phyloP scores from a whole-genome alignment of 2,797 vertebrate genomes.

The Decapterus maruadsi region DNA sequence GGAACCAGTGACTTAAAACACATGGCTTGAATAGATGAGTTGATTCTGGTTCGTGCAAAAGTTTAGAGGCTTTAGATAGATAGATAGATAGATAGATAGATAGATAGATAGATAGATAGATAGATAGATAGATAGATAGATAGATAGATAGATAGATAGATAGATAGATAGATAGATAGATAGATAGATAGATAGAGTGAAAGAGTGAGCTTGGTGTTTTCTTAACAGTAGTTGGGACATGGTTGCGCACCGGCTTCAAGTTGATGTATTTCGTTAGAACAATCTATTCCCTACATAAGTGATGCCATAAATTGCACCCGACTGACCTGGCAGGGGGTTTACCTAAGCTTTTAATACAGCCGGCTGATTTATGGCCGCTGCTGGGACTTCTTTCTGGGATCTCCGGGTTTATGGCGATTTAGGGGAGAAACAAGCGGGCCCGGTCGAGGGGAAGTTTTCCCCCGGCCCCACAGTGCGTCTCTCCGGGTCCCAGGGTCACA shows the following conservation, averaged over 20 bases:
- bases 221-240: constrained; percentile 9
- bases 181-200: background rate
- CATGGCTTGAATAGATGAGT: constrained; percentile 60
- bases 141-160: background rate
- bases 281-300: constrained; percentile 69
- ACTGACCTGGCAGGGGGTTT: constrained; percentile 67
- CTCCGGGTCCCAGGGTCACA: constrained; percentile 53
- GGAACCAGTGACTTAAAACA: constrained; percentile 67
- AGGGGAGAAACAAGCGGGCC: constrained; percentile 35
- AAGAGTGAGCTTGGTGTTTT: background rate
- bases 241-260: constrained; percentile 38
- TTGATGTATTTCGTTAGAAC: constrained; percentile 71
- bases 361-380: constrained; percentile 73
- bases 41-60: constrained; percentile 54
- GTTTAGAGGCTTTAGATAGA: constrained; percentile 1
- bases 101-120: background rate
- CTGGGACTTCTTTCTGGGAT: constrained; percentile 56
- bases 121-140: background rate
- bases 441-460: constrained; percentile 30
- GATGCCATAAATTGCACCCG: constrained; percentile 71
- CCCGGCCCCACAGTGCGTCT: constrained; percentile 36
- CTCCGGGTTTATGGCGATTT: constrained; percentile 55
- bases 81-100: background rate
- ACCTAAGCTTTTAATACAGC: constrained; percentile 76
- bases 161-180: background rate